These are phyloP conservation scores for Drosophila hydei DNA, from an alignment of 1,140 invertebrate genomes.

Conservation along the genomic window DNA sequence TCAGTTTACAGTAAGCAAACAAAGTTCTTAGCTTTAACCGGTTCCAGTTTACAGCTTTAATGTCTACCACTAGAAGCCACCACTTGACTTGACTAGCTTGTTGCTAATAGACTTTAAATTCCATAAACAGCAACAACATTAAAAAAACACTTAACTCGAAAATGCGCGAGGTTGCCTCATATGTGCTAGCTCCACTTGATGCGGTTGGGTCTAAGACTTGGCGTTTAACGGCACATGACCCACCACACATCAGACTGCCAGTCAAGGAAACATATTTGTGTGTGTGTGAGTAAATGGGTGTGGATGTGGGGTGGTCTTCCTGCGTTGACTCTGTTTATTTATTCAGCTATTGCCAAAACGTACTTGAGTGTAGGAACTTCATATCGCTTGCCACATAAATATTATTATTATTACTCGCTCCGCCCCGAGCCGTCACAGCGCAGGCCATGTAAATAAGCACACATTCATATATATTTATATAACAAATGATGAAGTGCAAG, in stretches of 20 bases:
- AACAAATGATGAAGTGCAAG: conserved; percentile 64
- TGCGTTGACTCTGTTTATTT: conserved; percentile 66
- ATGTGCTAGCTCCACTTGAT: conserved; percentile 24
- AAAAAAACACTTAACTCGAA: not conserved
- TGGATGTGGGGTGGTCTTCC: conserved; percentile 18
- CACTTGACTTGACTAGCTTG: not conserved
- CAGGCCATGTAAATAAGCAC: conserved; percentile 34
- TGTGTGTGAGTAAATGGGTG: conserved; percentile 20
- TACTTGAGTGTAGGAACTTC: conserved; percentile 63
- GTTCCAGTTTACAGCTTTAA: too few relatives aligned
- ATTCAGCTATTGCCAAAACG: conserved; percentile 67
- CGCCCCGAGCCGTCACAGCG: conserved; percentile 10
- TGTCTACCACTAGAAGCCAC: too few relatives aligned
- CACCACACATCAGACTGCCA: conserved; percentile 10
- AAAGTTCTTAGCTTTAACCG: too few relatives aligned
- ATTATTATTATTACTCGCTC: conserved; percentile 75
- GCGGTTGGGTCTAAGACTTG: conserved; percentile 48
- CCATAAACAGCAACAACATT: not conserved
- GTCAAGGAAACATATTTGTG: conserved; percentile 12
- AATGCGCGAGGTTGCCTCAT: conserved; percentile 31
- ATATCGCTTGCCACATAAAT: conserved; percentile 78
- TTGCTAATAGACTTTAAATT: conserved; percentile 18
- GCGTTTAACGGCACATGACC: conserved; percentile 52
- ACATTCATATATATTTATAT: conserved; percentile 24
- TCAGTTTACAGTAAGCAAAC: too few relatives aligned